Percentiles rank a stretch among this genome's conserved stretches.
Evolutionary conservation across 2,888 invertebrate genomes (phyloP).

Genomic region (Alviniconcha strummeri): DNA sequence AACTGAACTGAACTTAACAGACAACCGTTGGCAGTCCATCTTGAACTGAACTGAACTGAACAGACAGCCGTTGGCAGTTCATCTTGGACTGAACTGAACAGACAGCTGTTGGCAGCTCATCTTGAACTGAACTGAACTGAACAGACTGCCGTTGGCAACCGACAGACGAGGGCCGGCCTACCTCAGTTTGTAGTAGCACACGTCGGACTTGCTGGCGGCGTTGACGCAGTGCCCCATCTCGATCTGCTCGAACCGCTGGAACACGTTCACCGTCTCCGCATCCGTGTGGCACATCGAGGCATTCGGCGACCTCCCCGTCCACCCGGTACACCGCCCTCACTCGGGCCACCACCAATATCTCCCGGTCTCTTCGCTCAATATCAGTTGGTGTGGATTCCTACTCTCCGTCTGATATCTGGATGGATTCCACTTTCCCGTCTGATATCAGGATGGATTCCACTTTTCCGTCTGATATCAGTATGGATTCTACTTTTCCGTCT

Average conservation of each 20-base stretch:
- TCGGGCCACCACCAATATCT: neutral
- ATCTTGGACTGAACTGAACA: too few species aligned
- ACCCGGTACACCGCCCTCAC: neutral
- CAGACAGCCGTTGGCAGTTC: too few species aligned
- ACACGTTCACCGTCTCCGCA: conserved; percentile 24
- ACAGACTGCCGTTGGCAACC: too few species aligned
- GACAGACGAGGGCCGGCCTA: neutral
- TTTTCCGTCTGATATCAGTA: too few species aligned
- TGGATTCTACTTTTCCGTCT: too few species aligned
- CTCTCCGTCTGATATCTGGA: neutral
- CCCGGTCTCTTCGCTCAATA: neutral
- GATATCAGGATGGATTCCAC: too few species aligned
- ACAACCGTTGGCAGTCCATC: too few species aligned
- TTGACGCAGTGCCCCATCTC: conserved; percentile 32
- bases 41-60: too few species aligned
- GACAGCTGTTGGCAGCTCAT: too few species aligned
- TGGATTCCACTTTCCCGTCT: neutral
- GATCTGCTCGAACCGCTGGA: conserved; percentile 27
- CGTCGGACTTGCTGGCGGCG: conserved; percentile 9
- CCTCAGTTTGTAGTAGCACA: conserved; percentile 32
- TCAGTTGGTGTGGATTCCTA: neutral
- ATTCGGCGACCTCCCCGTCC: neutral
- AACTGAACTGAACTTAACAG: too few species aligned
- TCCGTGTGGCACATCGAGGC: conserved; percentile 31
- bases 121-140: too few species aligned